phyloP scores from a whole-genome alignment of 2,888 invertebrate species.

The Temnothorax ravouxi region DNA sequence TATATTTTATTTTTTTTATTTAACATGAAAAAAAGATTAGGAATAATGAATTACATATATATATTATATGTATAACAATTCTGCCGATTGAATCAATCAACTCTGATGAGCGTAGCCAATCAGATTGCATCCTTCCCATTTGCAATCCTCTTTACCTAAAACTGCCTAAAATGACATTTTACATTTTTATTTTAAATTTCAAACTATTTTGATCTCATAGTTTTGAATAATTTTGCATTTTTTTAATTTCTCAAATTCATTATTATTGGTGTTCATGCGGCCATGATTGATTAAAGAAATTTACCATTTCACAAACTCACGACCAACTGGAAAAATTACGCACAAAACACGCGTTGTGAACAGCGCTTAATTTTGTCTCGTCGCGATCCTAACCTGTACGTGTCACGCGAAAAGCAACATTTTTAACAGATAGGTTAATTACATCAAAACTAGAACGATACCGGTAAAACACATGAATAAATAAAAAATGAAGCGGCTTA shows the following conservation, averaged over 20 bases:
- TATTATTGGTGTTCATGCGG: neutral
- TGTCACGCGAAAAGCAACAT: neutral
- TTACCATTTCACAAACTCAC: neutral
- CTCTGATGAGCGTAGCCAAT: neutral
- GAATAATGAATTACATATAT: too few relatives aligned
- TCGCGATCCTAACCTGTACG: neutral
- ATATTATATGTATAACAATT: neutral
- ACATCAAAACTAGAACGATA: neutral
- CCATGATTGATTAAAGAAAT: neutral
- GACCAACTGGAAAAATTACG: neutral
- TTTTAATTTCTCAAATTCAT: neutral
- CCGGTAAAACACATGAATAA: neutral
- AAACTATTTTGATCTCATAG: neutral
- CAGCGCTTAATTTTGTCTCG: neutral
- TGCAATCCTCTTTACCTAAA: neutral
- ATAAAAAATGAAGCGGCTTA: constrained; percentile 75
- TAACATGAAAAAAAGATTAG: neutral
- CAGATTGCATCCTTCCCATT: neutral
- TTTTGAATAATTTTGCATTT: neutral
- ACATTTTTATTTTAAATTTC: neutral
- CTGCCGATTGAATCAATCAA: neutral
- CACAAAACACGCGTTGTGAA: neutral
- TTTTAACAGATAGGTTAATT: neutral
- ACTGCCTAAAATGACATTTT: neutral
- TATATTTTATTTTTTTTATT: neutral